Conservation (phyloP, 1,140 invertebrate genomes). For the Fopius arisanus region DNA sequence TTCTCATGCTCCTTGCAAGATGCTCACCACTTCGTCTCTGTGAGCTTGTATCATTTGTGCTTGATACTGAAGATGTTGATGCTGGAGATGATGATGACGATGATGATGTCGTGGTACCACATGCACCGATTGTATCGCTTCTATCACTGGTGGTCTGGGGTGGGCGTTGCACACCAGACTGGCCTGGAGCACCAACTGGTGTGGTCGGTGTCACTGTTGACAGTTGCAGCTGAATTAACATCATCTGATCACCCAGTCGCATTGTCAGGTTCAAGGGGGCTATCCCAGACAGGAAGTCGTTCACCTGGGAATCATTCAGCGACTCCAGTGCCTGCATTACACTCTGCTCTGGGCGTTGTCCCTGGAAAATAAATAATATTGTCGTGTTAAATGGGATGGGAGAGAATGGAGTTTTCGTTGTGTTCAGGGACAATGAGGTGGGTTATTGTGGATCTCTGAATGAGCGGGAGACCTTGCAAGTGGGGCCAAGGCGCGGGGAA, state of each 20-base stretch:
- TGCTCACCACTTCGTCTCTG: constrained; percentile 9
- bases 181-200: constrained; percentile 36
- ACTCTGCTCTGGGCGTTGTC: constrained; percentile 89
- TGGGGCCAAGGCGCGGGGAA: neutral
- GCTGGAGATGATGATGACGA: constrained; percentile 20
- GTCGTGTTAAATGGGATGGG: neutral
- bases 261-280: constrained; percentile 93
- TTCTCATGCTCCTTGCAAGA: constrained; percentile 25
- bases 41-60: neutral
- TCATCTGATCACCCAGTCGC: constrained; percentile 94
- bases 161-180: neutral
- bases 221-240: constrained; percentile 93
- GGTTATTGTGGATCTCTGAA: neutral
- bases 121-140: neutral
- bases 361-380: constrained; percentile 70
- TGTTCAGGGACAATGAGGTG: neutral
- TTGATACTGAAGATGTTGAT: constrained; percentile 22
- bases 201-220: constrained; percentile 77
- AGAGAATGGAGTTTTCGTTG: neutral
- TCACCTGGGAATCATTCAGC: constrained; percentile 89
- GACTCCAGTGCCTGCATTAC: constrained; percentile 95
- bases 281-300: constrained; percentile 93
- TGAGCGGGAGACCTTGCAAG: neutral
- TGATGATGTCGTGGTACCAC: too few relatives aligned
- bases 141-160: neutral